Conservation (phyloP, 2,888 invertebrate species). For the Drosophila subquinaria region DNA sequence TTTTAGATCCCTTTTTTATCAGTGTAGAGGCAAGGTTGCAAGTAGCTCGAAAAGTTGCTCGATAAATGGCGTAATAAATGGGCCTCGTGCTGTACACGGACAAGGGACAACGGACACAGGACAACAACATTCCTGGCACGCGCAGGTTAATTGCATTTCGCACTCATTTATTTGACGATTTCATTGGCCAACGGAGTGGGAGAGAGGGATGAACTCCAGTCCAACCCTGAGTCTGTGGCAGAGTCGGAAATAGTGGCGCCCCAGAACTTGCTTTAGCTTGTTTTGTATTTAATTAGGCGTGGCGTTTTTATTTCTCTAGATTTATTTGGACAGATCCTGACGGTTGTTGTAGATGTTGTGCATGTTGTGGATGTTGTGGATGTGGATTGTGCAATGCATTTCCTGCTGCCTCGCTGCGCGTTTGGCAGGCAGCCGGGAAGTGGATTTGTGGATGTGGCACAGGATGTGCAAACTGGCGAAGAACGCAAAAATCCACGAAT, state of each 20-base stretch:
- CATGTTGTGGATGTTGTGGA: constrained; percentile 10
- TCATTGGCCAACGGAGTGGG: constrained; percentile 11
- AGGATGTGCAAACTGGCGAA: constrained; percentile 39
- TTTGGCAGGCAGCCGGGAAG: constrained; percentile 50
- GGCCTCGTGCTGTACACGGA: constrained; percentile 26
- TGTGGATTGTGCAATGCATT: constrained; percentile 59
- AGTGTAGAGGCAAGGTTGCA: neutral
- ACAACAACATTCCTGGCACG: constrained; percentile 59
- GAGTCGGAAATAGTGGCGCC: constrained; percentile 16
- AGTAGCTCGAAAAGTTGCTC: constrained; percentile 53
- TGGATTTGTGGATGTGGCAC: constrained; percentile 16
- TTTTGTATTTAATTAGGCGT: constrained; percentile 64
- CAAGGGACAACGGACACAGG: no score
- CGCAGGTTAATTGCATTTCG: constrained; percentile 78
- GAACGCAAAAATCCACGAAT: constrained; percentile 64
- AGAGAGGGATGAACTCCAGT: neutral
- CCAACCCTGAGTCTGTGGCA: neutral
- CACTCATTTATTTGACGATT: constrained; percentile 69
- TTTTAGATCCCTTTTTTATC: no score
- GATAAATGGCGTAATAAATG: constrained; percentile 67
- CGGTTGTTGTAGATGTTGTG: neutral
- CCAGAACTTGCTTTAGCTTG: constrained; percentile 47
- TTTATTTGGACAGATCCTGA: constrained; percentile 52
- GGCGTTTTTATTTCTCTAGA: constrained; percentile 46
- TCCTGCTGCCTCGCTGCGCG: constrained; percentile 33